A percentile compares a stretch with the other conserved stretches of the same genome.
phyloP scores from a whole-genome alignment of 1,140 invertebrate species.

The Drosophila saltans region DNA sequence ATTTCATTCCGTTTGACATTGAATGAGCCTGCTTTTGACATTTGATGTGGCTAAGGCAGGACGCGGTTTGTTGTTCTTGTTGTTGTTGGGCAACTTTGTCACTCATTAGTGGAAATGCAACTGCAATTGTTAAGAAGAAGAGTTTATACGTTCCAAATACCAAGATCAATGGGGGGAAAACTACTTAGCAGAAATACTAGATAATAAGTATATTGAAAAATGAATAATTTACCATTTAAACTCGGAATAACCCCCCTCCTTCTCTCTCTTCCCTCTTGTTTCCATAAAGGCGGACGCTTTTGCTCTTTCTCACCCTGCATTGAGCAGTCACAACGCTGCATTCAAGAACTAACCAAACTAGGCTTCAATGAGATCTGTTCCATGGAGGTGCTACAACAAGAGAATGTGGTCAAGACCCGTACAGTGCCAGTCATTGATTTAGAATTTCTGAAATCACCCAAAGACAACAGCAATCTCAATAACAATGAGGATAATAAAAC shows the following conservation, averaged over 20 bases:
- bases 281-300: constrained; percentile 91
- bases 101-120: constrained; percentile 65
- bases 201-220: no score
- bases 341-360: constrained; percentile 86
- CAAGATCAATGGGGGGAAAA: not conserved
- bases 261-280: not conserved
- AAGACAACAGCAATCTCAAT: constrained; percentile 54
- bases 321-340: constrained; percentile 97
- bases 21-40: constrained; percentile 77
- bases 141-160: not conserved
- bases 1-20: constrained; percentile 77
- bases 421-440: constrained; percentile 88
- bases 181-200: not conserved
- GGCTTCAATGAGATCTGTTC: constrained; percentile 94
- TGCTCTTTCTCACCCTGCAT: constrained; percentile 99
- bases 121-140: constrained; percentile 32
- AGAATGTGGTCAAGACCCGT: constrained; percentile 90
- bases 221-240: not conserved
- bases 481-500: constrained; percentile 60
- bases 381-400: constrained; percentile 93
- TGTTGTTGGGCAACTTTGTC: constrained; percentile 60
- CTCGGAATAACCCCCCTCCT: not conserved
- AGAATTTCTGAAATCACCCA: constrained; percentile 86
- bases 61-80: constrained; percentile 22
- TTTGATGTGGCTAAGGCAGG: constrained; percentile 60